A percentile compares a stretch with the other conserved stretches of the same genome.
These are phyloP conservation scores for Zoroaster sp. DNA, from an alignment of 53 echinoderm and acorn worm species.

Conservation along the genomic window DNA sequence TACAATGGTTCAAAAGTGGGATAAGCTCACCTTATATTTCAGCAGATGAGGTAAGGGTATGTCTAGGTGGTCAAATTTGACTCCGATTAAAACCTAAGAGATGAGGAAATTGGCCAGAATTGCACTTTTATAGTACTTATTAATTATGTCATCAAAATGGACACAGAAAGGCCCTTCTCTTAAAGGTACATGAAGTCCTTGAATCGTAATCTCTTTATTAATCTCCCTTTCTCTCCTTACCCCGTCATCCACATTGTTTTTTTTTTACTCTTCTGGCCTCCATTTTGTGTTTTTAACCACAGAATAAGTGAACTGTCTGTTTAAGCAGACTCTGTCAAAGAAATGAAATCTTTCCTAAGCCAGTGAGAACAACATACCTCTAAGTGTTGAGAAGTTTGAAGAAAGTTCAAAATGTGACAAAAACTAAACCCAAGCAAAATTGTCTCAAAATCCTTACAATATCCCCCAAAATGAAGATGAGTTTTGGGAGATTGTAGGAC, in stretches of 20 bases:
- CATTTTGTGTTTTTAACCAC: slow-evolving; percentile 3
- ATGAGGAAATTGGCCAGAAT: slow-evolving; percentile 24
- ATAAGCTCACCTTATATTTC: too few species aligned
- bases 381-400: slow-evolving; percentile 25
- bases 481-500: slow-evolving; percentile 17
- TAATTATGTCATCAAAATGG: slow-evolving; percentile 37
- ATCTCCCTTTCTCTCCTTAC: not conserved
- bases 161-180: slow-evolving; percentile 56
- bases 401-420: not conserved
- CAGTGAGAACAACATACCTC: slow-evolving; percentile 39
- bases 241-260: slow-evolving; percentile 1
- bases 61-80: not conserved
- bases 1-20: too few species aligned
- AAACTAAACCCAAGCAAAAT: not conserved
- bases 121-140: not conserved
- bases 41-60: too few species aligned
- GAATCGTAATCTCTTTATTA: slow-evolving; percentile 5
- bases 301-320: not conserved
- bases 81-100: not conserved
- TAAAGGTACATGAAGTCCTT: slow-evolving; percentile 45
- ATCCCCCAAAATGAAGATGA: slow-evolving; percentile 17
- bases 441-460: not conserved
- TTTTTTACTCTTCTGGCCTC: slow-evolving; percentile 24
- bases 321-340: not conserved
- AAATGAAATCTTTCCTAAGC: not conserved